Evolutionary conservation across 92 coral and sea anemone genomes (phyloP), one percentile per base, ranked within the genome.

Genomic region (Plumapathes pennacea): DNA sequence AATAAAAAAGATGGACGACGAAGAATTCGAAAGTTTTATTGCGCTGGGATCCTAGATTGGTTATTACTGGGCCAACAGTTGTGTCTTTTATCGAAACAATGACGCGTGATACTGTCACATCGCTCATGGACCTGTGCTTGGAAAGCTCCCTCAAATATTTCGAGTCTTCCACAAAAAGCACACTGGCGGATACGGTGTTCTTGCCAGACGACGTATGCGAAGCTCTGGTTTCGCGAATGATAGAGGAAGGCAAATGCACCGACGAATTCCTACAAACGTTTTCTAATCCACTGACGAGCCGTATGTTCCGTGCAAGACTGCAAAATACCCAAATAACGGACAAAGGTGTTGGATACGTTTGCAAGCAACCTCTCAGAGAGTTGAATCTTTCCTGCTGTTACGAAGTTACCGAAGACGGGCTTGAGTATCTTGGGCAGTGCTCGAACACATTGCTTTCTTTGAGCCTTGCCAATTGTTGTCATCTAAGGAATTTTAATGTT

Each of bases 161-260:
- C 17, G 97, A 89, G 42, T 53, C 92, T 2, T 48, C 67, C 23
- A 10, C 32, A 17, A 58, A 22, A 38, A 76, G 80, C 47, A 55
- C 52, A 43, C 68, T 65, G 9, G 32, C 34, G 39, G 55, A 61
- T 53, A n/a, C n/a, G n/a, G 59, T 75, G 31, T 85, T 89, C 39
- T 69, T 89, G 1, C 88, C 97, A 2, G 97, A 89, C 34, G 88
- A 74, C 45, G 64, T 85, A 0, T 85, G 91, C 38, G 85, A 85
- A 58, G 88, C 91, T 47, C 78, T 89, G 42, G 76, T 89, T 48
- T 54, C 65, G 20, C 80, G 76, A 42, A 85, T 81, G 67, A 50
- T 84, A 2, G 80, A 74, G 52, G 62, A 72, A 19, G 97, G 92
- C 22, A 68, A 67, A 24, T 89, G 97, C 53, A 52, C 54, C 22